Conservation (phyloP, 2,113 vertebrate species). For the western clawed frog (Xenopus tropicalis) region DNA sequence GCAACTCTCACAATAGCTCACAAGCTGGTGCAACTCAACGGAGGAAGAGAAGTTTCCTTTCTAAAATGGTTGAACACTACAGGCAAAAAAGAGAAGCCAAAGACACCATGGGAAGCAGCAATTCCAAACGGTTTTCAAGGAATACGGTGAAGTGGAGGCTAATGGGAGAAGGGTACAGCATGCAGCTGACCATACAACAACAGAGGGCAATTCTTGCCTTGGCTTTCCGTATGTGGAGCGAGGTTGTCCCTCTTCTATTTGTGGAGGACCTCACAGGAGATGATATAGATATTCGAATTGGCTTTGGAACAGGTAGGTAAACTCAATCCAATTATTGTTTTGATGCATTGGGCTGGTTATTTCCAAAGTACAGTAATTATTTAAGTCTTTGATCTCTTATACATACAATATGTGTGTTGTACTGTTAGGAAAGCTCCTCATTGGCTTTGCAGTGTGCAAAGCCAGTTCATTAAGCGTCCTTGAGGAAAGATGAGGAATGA, state of each 20-base stretch:
- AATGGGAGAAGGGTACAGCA: conserved; percentile 45
- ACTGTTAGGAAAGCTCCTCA: too few species aligned
- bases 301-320: conserved; percentile 48
- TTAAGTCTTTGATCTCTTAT: too few species aligned
- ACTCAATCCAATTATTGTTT: too few species aligned
- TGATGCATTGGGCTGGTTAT: too few species aligned
- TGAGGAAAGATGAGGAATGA: too few species aligned
- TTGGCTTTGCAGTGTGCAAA: too few species aligned
- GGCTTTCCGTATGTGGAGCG: conserved; percentile 50
- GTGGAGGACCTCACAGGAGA: conserved; percentile 41
- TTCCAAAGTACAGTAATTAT: too few species aligned
- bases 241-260: conserved; percentile 45
- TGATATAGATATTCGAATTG: conserved; percentile 47
- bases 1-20: not conserved
- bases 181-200: conserved; percentile 40
- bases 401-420: too few species aligned
- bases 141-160: conserved; percentile 45
- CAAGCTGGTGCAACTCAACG: not conserved
- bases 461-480: too few species aligned
- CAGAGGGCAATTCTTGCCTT: conserved; percentile 40
- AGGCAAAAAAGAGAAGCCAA: conserved; percentile 38
- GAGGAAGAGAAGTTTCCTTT: conserved; percentile 32
- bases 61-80: conserved; percentile 25
- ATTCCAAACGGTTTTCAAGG: conserved; percentile 33
- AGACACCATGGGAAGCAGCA: conserved; percentile 1